phyloP scores from a whole-genome alignment of 2,888 invertebrate species.

The Oithona nana region DNA sequence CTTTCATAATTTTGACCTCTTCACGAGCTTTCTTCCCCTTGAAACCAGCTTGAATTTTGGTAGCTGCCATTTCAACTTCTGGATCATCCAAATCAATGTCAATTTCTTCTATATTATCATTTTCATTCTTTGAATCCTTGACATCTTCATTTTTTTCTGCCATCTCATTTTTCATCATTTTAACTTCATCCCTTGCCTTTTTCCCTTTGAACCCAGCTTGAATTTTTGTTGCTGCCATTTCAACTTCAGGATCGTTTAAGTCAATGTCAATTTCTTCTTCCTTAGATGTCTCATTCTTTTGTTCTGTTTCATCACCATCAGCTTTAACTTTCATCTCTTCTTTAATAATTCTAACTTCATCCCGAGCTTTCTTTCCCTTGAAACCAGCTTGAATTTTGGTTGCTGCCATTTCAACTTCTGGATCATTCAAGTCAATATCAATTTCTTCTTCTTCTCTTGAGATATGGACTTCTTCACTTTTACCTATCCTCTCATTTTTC shows the following conservation, averaged over 20 bases:
- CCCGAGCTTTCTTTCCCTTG: slow-evolving; percentile 1
- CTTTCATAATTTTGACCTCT: neutral
- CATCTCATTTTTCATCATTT: neutral
- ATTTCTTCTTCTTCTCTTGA: slow-evolving; percentile 2
- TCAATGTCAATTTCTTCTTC: neutral
- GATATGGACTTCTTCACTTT: neutral
- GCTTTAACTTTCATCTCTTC: neutral
- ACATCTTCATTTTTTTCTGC: neutral
- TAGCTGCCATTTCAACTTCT: slow-evolving; percentile 10
- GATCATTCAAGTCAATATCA: neutral
- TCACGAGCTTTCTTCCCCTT: neutral
- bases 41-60: slow-evolving; percentile 14
- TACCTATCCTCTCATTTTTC: neutral
- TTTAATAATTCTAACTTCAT: too few relatives aligned
- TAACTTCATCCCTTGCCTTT: slow-evolving; percentile 1
- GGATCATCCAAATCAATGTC: neutral
- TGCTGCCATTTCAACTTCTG: neutral
- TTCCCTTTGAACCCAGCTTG: slow-evolving; percentile 2
- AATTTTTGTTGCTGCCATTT: too few relatives aligned
- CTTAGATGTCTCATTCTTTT: neutral
- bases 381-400: slow-evolving; percentile 16
- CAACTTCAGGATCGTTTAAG: too few relatives aligned
- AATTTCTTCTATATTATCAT: neutral
- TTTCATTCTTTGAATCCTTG: too few relatives aligned
- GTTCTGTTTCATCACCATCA: neutral